Evolutionary conservation across 2,888 invertebrate species (phyloP), one percentile per base, ranked within the genome.

Genomic region (Deroplatys truncata): DNA sequence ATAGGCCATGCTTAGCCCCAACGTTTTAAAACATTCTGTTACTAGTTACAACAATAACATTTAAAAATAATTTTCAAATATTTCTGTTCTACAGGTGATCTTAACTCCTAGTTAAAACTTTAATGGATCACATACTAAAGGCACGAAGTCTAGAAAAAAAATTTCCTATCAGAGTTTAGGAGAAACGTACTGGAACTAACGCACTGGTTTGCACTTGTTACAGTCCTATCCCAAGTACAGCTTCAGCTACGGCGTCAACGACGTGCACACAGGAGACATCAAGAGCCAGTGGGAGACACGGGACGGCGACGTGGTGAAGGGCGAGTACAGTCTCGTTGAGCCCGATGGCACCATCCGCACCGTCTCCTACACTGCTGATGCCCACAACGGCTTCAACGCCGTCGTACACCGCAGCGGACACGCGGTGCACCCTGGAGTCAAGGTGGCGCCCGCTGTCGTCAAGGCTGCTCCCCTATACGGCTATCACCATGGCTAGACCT

Each of bases 321-420:
- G 88, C n/a, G 84, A 84, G 83, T 88, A 88, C 88, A 88, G 88
- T 31, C 88, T 88, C 7, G 88, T 88, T 16, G 88, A 88, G 25
- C 84, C 88, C n/a, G 88, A 88, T 25, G 88, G 88, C 2, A 88
- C 88, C 7, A 56, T 88, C 28, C 84, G 88, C 43, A 91, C 91
- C 28, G 92, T 92, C 82, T 91, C 92, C 85, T 92, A 92, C 91
- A 92, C 91, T 13, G 92, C 92, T 2, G 92, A 92, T 90, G 89
- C 91, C 20, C 91, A 92, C 88, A 91, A 91, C 90, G 92, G 92
- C 13, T 92, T 92, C 91, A 92, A 91, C 89, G 92, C 92, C 20
- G 91, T 91, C 85, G 92, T 92, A 49, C 91, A 91, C 85, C 91
- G 91, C 88, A 89, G 91, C 89, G 91, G 91, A 2, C 91, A 91